These are phyloP conservation scores for Eupithecia abbreviata DNA, from an alignment of 2,888 invertebrate species.

Conservation along the genomic window DNA sequence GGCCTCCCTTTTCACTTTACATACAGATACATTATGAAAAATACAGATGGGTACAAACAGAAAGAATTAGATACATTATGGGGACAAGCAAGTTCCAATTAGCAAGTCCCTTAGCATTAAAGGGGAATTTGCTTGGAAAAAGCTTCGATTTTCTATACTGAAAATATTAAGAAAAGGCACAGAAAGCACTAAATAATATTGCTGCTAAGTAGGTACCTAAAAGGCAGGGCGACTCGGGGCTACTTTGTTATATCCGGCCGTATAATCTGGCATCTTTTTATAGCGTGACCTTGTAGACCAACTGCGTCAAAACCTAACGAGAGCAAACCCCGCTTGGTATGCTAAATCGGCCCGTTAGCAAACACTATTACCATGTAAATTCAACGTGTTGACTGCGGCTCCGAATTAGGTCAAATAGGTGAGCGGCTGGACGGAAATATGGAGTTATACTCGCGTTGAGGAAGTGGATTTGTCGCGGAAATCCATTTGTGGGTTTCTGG, in stretches of 20 bases:
- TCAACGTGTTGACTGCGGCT: conserved; percentile 59
- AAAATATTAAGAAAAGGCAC: neutral
- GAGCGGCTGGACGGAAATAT: conserved; percentile 41
- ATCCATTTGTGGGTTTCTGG: conserved; percentile 9
- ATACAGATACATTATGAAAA: too few species aligned
- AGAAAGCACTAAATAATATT: neutral
- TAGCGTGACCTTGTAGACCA: conserved; percentile 24
- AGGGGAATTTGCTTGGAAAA: neutral
- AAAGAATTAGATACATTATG: too few species aligned
- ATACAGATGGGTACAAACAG: too few species aligned
- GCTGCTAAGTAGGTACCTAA: neutral
- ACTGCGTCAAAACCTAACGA: conserved; percentile 41
- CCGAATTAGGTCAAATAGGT: conserved; percentile 61
- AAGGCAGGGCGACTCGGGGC: neutral
- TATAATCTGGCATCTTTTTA: conserved; percentile 8
- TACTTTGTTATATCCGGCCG: conserved; percentile 3
- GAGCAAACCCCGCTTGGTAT: conserved; percentile 45
- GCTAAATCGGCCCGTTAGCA: conserved; percentile 59
- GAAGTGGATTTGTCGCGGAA: conserved; percentile 38
- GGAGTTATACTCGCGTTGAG: conserved; percentile 21
- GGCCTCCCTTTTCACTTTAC: too few species aligned
- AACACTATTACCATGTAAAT: conserved; percentile 75
- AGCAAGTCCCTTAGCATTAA: neutral
- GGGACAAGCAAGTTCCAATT: too few species aligned
- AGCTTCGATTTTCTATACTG: neutral